Percentiles rank a stretch among this genome's conserved stretches.
These are phyloP conservation scores for Chromoteleia sp. DNA, from an alignment of 2,888 invertebrate species.

Conservation along the genomic window DNA sequence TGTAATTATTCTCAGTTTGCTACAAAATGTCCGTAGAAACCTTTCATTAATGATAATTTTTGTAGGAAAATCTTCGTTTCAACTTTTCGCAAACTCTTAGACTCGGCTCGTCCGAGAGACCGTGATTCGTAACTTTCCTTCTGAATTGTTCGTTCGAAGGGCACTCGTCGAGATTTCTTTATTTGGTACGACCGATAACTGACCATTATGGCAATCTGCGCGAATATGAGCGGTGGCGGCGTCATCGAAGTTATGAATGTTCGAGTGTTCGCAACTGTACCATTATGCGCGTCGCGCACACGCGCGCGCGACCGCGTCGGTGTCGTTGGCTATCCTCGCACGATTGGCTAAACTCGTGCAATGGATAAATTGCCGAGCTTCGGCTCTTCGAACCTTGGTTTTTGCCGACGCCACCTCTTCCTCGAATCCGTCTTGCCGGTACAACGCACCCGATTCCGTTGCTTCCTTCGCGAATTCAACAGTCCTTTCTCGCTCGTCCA, in stretches of 20 bases:
- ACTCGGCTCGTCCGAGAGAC: too few species aligned
- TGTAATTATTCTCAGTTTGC: too few species aligned
- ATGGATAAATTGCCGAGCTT: slow-evolving; percentile 68
- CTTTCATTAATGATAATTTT: too few species aligned
- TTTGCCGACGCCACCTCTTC: slow-evolving; percentile 52
- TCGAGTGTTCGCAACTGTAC: slow-evolving; percentile 57
- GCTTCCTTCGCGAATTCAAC: slow-evolving; percentile 28
- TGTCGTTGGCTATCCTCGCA: slow-evolving; percentile 42
- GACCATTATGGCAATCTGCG: slow-evolving; percentile 58
- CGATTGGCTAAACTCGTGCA: slow-evolving; percentile 69
- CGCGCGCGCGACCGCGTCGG: slow-evolving; percentile 12
- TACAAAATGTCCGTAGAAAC: too few species aligned
- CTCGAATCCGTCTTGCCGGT: slow-evolving; percentile 37
- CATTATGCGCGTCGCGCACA: slow-evolving; percentile 52
- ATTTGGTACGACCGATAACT: slow-evolving; percentile 66
- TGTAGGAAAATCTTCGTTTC: too few species aligned
- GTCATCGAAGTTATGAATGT: slow-evolving; percentile 56
- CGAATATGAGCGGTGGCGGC: slow-evolving; percentile 49
- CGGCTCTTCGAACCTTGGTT: slow-evolving; percentile 39
- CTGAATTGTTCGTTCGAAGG: slow-evolving; percentile 13
- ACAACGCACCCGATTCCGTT: slow-evolving; percentile 21
- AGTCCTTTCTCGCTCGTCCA: slow-evolving; percentile 12
- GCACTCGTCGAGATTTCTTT: slow-evolving; percentile 62
- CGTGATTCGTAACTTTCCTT: slow-evolving; percentile 9
- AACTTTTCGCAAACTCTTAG: too few species aligned